Percentiles rank a stretch among this genome's conserved stretches.
Conservation (phyloP, 2,797 vertebrate species). For the Cygnus olor region DNA sequence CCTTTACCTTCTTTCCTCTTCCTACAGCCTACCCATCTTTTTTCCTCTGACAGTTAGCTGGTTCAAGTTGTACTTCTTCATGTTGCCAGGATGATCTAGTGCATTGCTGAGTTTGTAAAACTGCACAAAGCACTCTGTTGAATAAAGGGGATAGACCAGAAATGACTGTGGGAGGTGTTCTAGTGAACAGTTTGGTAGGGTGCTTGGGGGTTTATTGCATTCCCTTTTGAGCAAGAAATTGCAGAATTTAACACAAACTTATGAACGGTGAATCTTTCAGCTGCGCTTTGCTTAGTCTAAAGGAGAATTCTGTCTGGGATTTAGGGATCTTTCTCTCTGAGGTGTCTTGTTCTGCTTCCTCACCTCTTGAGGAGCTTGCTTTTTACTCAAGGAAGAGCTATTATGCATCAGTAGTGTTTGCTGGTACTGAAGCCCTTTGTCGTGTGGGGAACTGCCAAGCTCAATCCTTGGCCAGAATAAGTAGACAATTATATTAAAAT, state of each 20-base stretch:
- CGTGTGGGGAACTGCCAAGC: not conserved
- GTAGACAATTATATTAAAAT: not conserved
- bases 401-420: not conserved
- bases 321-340: not conserved
- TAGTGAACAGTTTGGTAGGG: conserved; percentile 16
- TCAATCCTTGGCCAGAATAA: not conserved
- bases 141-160: conserved; percentile 16
- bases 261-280: not conserved
- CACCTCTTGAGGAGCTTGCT: not conserved
- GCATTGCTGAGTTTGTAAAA: conserved; percentile 11
- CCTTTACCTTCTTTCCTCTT: not conserved
- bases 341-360: not conserved
- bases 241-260: conserved; percentile 8
- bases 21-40: not conserved
- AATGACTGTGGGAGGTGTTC: conserved; percentile 37
- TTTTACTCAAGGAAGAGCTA: not conserved
- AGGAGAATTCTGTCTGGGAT: not conserved
- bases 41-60: not conserved
- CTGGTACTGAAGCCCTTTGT: not conserved
- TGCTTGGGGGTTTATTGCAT: not conserved
- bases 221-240: not conserved
- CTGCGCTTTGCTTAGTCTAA: not conserved
- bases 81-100: conserved; percentile 57
- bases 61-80: conserved; percentile 38
- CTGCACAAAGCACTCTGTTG: conserved; percentile 2